phyloP scores from a whole-genome alignment of 2,113 vertebrate genomes.

The Amblyopsis rosae region DNA sequence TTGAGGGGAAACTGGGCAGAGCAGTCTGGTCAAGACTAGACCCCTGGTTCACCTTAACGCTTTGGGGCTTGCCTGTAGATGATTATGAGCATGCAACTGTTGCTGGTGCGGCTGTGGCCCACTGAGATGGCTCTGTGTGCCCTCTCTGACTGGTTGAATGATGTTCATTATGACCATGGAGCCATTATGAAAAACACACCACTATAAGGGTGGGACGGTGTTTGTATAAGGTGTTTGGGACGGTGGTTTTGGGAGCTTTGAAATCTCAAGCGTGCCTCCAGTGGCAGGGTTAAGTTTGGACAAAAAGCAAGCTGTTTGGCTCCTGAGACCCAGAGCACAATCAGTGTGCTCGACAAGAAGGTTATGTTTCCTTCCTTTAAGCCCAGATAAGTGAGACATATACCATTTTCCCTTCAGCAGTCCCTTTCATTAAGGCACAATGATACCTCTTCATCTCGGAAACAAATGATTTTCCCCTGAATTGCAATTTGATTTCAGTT shows the following conservation, averaged over 20 bases:
- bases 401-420: slow-evolving; percentile 19
- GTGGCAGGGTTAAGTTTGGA: background rate
- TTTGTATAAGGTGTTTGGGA: too few species aligned
- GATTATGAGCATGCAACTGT: slow-evolving; percentile 31
- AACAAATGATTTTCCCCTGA: background rate
- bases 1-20: background rate
- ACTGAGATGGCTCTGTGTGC: slow-evolving; percentile 54
- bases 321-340: slow-evolving; percentile 36
- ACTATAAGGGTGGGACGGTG: slow-evolving; percentile 41
- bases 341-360: slow-evolving; percentile 23
- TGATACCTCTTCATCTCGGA: background rate
- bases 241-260: background rate
- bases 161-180: background rate
- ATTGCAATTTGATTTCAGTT: background rate
- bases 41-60: slow-evolving; percentile 8
- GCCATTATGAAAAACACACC: slow-evolving; percentile 45
- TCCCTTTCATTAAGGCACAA: background rate
- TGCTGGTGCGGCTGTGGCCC: slow-evolving; percentile 12
- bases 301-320: slow-evolving; percentile 28
- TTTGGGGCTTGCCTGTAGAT: slow-evolving; percentile 30
- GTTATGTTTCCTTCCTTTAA: slow-evolving; percentile 48
- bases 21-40: slow-evolving; percentile 16
- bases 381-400: slow-evolving; percentile 25
- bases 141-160: slow-evolving; percentile 42
- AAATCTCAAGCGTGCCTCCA: background rate